Evolutionary conservation across 2,888 invertebrate species (phyloP).

Genomic region (Enchytraeus crypticus): DNA sequence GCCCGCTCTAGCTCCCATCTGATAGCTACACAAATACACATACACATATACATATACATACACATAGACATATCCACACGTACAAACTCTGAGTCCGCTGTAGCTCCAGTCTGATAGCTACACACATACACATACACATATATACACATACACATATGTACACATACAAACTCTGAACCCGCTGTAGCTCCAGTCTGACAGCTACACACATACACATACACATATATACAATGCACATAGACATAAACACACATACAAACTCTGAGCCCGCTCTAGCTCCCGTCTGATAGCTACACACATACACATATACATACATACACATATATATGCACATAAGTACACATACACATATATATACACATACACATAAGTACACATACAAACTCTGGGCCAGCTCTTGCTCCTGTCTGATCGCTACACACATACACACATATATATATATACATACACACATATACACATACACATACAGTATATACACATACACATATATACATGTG

Average conservation of each 20-base stretch:
- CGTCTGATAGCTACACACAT: not conserved
- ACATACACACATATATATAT: too few relatives aligned
- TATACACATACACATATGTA: too few relatives aligned
- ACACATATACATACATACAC: too few relatives aligned
- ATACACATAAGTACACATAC: too few relatives aligned
- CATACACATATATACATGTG: too few relatives aligned
- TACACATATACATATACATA: too few relatives aligned
- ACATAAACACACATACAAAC: too few relatives aligned
- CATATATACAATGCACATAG: too few relatives aligned
- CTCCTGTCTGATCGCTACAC: not conserved
- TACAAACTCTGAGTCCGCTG: constrained; percentile 39
- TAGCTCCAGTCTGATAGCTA: not conserved
- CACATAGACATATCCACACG: too few relatives aligned
- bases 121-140: not conserved
- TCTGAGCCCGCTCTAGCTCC: constrained; percentile 27
- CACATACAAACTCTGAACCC: constrained; percentile 42
- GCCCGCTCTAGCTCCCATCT: not conserved
- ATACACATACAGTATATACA: constrained; percentile 38
- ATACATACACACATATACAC: too few relatives aligned
- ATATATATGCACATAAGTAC: too few relatives aligned
- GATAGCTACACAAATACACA: not conserved
- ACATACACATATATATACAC: too few relatives aligned
- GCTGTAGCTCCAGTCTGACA: not conserved
- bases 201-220: not conserved
- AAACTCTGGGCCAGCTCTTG: constrained; percentile 35